Conservation (phyloP, 2,113 vertebrate species). For the Astatotilapia flaviijosephi region DNA sequence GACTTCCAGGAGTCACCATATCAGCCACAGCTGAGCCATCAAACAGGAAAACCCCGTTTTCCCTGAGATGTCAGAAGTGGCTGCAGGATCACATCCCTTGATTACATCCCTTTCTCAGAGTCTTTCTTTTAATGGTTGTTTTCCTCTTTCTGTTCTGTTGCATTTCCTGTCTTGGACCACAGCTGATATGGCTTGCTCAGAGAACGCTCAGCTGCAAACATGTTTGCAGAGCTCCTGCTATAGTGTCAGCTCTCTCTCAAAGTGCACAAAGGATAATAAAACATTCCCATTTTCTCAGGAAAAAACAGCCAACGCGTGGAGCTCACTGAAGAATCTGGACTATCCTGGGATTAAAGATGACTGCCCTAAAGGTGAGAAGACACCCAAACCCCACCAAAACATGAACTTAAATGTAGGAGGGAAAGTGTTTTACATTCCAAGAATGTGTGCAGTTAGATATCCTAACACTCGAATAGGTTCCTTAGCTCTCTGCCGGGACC, state of each 20-base stretch:
- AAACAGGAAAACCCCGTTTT: neutral
- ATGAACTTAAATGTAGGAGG: slow-evolving; percentile 75
- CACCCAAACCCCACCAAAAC: neutral
- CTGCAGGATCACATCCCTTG: neutral
- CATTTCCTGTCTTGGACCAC: neutral
- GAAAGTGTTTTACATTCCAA: slow-evolving; percentile 66
- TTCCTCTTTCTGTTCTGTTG: neutral
- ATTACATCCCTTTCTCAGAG: neutral
- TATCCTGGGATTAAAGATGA: neutral
- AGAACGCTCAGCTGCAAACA: neutral
- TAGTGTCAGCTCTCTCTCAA: slow-evolving; percentile 42
- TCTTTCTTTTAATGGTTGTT: neutral
- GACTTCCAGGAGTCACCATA: neutral
- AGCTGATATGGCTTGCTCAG: slow-evolving; percentile 3
- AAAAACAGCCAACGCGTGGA: slow-evolving; percentile 67
- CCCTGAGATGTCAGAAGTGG: neutral
- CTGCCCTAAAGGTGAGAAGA: neutral
- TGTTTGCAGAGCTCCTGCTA: neutral
- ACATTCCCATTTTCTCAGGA: slow-evolving; percentile 58
- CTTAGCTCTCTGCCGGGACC: slow-evolving; percentile 63
- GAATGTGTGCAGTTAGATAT: slow-evolving; percentile 51
- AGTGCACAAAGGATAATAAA: neutral
- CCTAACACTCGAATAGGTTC: slow-evolving; percentile 71
- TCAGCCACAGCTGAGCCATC: neutral
- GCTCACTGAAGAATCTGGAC: slow-evolving; percentile 57